Evolutionary conservation across 2,797 vertebrate species (phyloP).

Genomic region (Cebuella pygmaea): DNA sequence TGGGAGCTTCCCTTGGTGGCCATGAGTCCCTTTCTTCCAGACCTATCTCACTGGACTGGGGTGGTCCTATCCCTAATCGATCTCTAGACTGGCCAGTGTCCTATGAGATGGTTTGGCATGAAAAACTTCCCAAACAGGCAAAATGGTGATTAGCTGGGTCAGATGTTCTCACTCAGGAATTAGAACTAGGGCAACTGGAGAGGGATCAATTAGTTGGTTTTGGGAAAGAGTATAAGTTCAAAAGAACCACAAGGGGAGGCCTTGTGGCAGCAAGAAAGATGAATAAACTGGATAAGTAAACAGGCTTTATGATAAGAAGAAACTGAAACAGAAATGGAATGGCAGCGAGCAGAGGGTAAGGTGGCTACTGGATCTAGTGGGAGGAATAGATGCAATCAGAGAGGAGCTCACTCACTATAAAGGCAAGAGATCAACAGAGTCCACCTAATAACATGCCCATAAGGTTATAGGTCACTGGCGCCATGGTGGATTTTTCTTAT

Average conservation of each 20-base stretch:
- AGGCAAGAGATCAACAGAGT: not conserved
- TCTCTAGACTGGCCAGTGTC: slow-evolving; percentile 55
- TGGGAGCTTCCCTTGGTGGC: slow-evolving; percentile 37
- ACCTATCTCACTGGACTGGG: slow-evolving; percentile 57
- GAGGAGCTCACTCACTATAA: not conserved
- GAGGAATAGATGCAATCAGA: not conserved
- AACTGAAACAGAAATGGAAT: slow-evolving; percentile 28
- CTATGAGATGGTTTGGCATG: slow-evolving; percentile 73
- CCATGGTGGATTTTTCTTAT: not conserved
- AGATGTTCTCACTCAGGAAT: slow-evolving; percentile 72
- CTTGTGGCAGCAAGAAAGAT: slow-evolving; percentile 44
- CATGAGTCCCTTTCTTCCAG: not conserved
- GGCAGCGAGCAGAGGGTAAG: not conserved
- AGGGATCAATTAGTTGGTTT: slow-evolving; percentile 72
- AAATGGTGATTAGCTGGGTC: slow-evolving; percentile 75
- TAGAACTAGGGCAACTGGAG: slow-evolving; percentile 69
- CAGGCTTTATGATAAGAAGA: slow-evolving; percentile 55
- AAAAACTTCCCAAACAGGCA: slow-evolving; percentile 68
- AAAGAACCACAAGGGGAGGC: slow-evolving; percentile 69
- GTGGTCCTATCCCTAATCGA: slow-evolving; percentile 64
- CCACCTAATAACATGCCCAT: not conserved
- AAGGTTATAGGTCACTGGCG: not conserved
- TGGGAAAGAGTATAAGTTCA: slow-evolving; percentile 40
- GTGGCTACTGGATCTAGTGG: not conserved
- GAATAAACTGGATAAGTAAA: slow-evolving; percentile 56